A percentile compares a stretch with the other conserved stretches of the same genome.
Evolutionary conservation across 2,888 invertebrate species (phyloP).

Genomic region (Ischnus inquisitorius): DNA sequence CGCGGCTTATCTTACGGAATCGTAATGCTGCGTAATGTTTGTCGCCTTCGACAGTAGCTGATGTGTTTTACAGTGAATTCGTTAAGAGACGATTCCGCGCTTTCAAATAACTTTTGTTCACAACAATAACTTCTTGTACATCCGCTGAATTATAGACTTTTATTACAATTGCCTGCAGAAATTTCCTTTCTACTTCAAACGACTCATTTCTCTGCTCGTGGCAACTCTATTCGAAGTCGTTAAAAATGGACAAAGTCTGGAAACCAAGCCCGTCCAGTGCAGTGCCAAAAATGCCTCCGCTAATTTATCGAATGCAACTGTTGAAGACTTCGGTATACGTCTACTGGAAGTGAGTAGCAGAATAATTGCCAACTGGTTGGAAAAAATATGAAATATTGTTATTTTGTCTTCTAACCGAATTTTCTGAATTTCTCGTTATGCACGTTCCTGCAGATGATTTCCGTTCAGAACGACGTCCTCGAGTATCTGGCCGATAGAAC

Average conservation of each 20-base stretch:
- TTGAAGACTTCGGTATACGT: constrained; percentile 76
- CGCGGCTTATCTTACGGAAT: background rate
- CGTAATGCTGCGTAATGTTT: background rate
- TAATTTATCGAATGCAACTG: constrained; percentile 68
- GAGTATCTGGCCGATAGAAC: constrained; percentile 74
- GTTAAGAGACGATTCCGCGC: too few relatives aligned
- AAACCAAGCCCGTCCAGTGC: constrained; percentile 75
- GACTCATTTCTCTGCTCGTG: constrained; percentile 76
- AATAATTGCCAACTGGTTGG: background rate
- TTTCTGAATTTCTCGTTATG: background rate
- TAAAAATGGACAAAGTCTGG: constrained; percentile 73
- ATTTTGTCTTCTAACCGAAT: background rate
- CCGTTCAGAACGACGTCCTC: constrained; percentile 76
- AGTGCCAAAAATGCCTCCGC: constrained; percentile 39
- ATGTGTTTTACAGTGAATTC: too few relatives aligned
- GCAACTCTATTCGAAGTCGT: constrained; percentile 77
- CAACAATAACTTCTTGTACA: background rate
- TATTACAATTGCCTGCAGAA: constrained; percentile 68
- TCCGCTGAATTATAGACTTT: background rate
- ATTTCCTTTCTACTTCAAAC: constrained; percentile 78
- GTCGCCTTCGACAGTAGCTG: background rate
- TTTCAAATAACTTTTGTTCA: background rate
- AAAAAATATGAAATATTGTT: background rate
- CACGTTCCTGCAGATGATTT: constrained; percentile 9
- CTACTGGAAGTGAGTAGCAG: constrained; percentile 74